Conservation (phyloP, 1,140 invertebrate species). For the Drosophila erecta region DNA sequence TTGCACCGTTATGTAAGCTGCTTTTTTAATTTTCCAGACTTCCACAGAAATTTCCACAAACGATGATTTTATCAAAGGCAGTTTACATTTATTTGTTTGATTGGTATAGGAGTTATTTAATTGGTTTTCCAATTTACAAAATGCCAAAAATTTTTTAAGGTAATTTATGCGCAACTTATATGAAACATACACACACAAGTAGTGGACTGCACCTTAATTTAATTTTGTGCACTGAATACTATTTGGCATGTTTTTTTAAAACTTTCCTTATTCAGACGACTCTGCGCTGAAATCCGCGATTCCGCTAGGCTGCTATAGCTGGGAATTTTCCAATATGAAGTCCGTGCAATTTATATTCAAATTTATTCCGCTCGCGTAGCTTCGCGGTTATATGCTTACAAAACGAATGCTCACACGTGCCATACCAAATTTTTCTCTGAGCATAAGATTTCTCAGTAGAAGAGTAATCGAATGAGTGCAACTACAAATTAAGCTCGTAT, state of each 20-base stretch:
- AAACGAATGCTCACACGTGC: too few relatives aligned
- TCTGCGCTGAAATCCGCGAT: neutral
- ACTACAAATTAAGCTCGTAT: too few relatives aligned
- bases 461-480: too few relatives aligned
- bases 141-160: neutral
- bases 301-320: neutral
- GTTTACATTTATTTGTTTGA: neutral
- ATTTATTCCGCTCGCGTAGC: too few relatives aligned
- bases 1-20: too few relatives aligned
- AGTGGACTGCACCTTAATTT: neutral
- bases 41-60: neutral
- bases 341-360: too few relatives aligned
- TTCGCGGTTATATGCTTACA: too few relatives aligned
- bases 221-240: neutral
- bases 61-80: neutral
- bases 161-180: neutral
- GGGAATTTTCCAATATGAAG: neutral
- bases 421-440: too few relatives aligned
- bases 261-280: neutral
- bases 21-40: neutral
- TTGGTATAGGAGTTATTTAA: neutral
- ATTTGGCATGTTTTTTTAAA: neutral
- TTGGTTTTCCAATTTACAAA: conserved; percentile 1
- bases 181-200: neutral
- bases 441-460: too few relatives aligned